Base-by-base conservation (phyloP, 2,888 invertebrate species). In the Pandemis corylana region DNA sequence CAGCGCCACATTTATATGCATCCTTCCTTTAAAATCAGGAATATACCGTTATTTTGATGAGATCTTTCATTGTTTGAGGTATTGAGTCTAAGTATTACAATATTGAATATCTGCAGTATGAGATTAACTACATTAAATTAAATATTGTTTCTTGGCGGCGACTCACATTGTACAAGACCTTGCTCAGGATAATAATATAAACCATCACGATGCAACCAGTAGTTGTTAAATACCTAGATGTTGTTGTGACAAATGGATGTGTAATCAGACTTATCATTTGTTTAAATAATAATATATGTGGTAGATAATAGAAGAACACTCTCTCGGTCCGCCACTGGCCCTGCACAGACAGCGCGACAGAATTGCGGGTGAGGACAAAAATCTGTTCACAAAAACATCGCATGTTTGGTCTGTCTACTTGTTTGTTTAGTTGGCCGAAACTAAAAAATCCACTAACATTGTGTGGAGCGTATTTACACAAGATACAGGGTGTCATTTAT, bases 341-440 rank as follows among this genome's bases (percentile, higher is more conserved):
- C n/a, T 49, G 15, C 41, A 9, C 46, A 20, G 49, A 44, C 76
- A 77, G 73, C 74, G 77, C 81, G 81, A 82, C 83, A 80, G 80
- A 82, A 83, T 77, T 76, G 83, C 80, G 79, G 80, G 82, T 81
- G 83, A 84, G 79, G 82, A 79, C 82, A 84, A 84, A 83, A 84
- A 83, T 85, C 84, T 83, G 84, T 81, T 83, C 83, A 85, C 83
- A 83, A 82, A 78, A 85, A 83, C 84, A 85, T 82, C 80, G 79
- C 79, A 73, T 84, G 86, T 87, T 88, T 87, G 84, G 83, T 83
- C 84, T 83, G 82, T 80, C 79, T 80, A 81, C 83, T 77, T 87
- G 88, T 90, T 89, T 90, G 85, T 87, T 86, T 90, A 89, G 89
- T 87, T 89, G 89, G 76, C 72, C 75, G 87, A 83, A 85, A 87